Evolutionary conservation across 2,113 vertebrate genomes (phyloP), one percentile per base, ranked within the genome.

Genomic region (Ophiodon elongatus): DNA sequence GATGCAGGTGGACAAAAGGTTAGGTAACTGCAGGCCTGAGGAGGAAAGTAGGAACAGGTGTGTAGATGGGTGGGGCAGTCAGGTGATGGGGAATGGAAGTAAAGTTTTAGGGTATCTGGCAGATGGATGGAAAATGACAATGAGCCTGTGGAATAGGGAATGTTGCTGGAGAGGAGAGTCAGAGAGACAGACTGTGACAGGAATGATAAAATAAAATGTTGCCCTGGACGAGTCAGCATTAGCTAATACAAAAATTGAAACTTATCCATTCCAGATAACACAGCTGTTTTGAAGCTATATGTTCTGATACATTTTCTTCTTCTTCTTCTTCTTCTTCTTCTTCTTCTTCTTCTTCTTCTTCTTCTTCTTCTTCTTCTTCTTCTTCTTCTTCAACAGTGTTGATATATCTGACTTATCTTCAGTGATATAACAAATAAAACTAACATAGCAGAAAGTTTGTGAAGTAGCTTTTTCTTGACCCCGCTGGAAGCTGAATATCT

Each of bases 361-460:
- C 13, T 43, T 43, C 27, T 2, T 1, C 0, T 37, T 43, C 25
- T 43, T 66, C 47, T 25, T 23, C 4, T 43, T 14, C 41, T 43
- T 43, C 41, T 14, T 43, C 41, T 43, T 43, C 41, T 43, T 43
- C 27, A 4, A 1, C 1, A 41, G 35, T 67, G 56, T 3, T 35
- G 3, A 47, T 62, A 4, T 11, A 27, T 47, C 29, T 6, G 37
- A 37, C 31, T 15, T 0, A 41, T 64, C 19, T 71, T 39, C 11
- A 50, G 31, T 4, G 17, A 15, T 10, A 45, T 6, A 56, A 21
- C 21, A 37, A 63, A 79, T 39, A 62, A 64, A 80, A 67, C 47
- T 41, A 82, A 80, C 33, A 45, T 27, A 39, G 72, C 5, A 1
- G 27, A 60, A 67, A 52, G n/a, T 52, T 78, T 57, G n/a, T 59